Evolutionary conservation across 2,888 invertebrate genomes (phyloP).

Genomic region (Brachypalpus laphriformis): DNA sequence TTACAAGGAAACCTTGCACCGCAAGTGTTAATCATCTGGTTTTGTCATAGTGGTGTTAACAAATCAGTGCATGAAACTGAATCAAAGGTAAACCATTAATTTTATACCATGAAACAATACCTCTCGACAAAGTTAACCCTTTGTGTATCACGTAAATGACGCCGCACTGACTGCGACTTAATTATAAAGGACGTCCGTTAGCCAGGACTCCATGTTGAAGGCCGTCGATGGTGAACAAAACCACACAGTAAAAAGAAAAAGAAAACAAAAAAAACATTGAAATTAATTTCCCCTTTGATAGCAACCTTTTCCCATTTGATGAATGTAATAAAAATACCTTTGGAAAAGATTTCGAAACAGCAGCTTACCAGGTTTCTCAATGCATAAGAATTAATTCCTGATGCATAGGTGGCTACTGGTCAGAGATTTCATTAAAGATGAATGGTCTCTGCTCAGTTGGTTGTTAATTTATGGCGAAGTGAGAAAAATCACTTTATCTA

Average conservation of each 20-base stretch:
- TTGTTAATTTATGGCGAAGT: no score
- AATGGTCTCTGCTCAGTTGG: not conserved
- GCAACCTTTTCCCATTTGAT: not conserved
- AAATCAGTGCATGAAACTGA: not conserved
- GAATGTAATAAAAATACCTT: not conserved
- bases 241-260: no score
- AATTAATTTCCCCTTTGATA: not conserved
- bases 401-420: not conserved
- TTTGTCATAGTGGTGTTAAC: not conserved
- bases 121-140: conserved; percentile 3
- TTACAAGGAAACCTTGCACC: not conserved
- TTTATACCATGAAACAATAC: not conserved
- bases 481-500: no score
- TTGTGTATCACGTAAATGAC: not conserved
- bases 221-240: not conserved
- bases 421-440: not conserved
- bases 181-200: not conserved
- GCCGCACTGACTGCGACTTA: not conserved
- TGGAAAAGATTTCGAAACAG: not conserved
- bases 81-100: not conserved
- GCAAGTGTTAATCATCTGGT: not conserved
- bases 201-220: not conserved
- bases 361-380: not conserved
- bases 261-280: not conserved
- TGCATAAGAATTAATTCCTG: not conserved